Base-by-base conservation (phyloP, 2,113 vertebrate genomes). In the Setophaga petechia region DNA sequence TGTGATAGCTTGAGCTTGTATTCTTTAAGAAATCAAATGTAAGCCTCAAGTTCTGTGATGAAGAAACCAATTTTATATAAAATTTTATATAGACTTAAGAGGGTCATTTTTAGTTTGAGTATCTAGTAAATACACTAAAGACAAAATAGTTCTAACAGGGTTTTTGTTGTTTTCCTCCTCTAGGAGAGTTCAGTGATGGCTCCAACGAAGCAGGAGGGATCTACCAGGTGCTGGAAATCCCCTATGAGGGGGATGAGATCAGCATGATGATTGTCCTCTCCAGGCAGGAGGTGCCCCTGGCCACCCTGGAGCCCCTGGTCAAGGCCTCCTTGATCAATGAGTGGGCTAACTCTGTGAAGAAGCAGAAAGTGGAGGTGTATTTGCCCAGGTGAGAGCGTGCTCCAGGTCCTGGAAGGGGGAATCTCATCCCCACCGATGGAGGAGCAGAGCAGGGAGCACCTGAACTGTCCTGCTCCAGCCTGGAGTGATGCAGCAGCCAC, bases 101-200 rank as follows among this genome's bases (percentile, higher is more conserved):
- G 6, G 17, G 6, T 62, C 4, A 35, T 28, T 82, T 84, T 62
- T 62, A 21, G 2, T 44, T 86, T 52, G 1, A 10, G 6, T 31
- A 12, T 11, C 13, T 47, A 43, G 15, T 65, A 81, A 87, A 55
- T 33, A 30, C 33, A 54, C 12, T 54, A 15, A 39, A 84, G 19
- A 37, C 13, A 67, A 39, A 74, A 63, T 15, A 5, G 1, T 61
- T 76, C 22, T 71, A 24, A 78, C 6, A 24, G 11, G 3, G 12
- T 81, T 90, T 90, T 37, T 84, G 21, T 71, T 72, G 11, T 65
- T 82, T 69, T 54, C 94, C 27, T 72, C 33, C 85, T 97, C 22
- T 75, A 99, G 99, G 99, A n/a, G 99, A 99, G 96, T 99, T 99
- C 97, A 99, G 99, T 55, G 99, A 99, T 72, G 99, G 99, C 69